phyloP scores from a whole-genome alignment of 2,888 invertebrate species.

The Calameuta pallipes region DNA sequence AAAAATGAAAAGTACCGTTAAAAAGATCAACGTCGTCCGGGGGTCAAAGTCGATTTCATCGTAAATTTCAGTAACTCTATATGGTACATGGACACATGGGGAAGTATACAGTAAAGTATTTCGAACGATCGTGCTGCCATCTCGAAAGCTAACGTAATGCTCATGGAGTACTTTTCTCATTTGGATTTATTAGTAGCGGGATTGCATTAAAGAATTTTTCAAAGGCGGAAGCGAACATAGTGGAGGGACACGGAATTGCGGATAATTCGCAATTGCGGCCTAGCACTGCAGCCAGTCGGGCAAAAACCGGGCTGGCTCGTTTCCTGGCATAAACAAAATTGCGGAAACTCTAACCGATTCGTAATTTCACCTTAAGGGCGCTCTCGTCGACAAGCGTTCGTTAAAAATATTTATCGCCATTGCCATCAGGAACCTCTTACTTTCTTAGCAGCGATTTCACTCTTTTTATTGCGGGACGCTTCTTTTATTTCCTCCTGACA shows the following conservation, averaged over 20 bases:
- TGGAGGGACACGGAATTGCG: slow-evolving; percentile 34
- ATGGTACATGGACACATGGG: not conserved
- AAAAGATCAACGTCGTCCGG: not conserved
- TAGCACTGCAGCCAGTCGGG: not conserved
- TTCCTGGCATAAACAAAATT: slow-evolving; percentile 8
- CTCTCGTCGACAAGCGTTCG: not conserved
- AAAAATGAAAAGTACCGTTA: not conserved
- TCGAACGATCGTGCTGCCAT: not conserved
- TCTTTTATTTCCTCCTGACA: not conserved
- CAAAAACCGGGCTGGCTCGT: not conserved
- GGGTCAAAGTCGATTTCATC: not conserved
- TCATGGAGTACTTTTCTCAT: not conserved
- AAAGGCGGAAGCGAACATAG: slow-evolving; percentile 29
- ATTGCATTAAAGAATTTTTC: slow-evolving; percentile 19
- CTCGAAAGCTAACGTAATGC: not conserved
- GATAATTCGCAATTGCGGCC: slow-evolving; percentile 45
- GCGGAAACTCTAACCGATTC: slow-evolving; percentile 5
- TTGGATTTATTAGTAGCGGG: not conserved
- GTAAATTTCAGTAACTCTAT: not conserved
- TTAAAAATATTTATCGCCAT: not conserved
- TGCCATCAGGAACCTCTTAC: not conserved
- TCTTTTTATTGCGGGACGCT: not conserved
- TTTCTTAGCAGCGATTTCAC: not conserved
- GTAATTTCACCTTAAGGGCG: not conserved
- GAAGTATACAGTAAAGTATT: not conserved